Evolutionary conservation across 2,797 vertebrate species (phyloP).

Genomic region (Sebastes itinus): DNA sequence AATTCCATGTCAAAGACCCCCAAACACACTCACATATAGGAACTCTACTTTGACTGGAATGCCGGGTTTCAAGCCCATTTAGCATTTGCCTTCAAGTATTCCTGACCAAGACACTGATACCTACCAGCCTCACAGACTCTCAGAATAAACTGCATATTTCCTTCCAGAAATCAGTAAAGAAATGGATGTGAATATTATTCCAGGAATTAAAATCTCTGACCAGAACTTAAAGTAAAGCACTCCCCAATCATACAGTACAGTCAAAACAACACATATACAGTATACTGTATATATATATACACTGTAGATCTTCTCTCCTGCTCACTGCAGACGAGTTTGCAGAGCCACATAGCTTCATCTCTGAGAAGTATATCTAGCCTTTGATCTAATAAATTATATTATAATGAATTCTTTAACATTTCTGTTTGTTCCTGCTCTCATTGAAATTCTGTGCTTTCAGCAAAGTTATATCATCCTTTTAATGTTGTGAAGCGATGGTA

Average conservation of each 20-base stretch:
- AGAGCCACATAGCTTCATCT: conserved; percentile 14
- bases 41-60: neutral
- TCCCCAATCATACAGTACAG: neutral
- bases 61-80: neutral
- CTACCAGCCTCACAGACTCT: neutral
- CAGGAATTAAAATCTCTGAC: neutral
- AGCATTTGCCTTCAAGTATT: neutral
- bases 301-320: neutral
- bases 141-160: neutral
- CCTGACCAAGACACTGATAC: neutral
- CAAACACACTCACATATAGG: neutral
- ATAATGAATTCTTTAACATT: conserved; percentile 68
- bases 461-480: conserved; percentile 73
- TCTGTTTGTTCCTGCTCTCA: conserved; percentile 61
- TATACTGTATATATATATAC: neutral
- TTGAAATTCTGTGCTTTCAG: conserved; percentile 75
- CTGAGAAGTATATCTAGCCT: conserved; percentile 33
- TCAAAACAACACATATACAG: neutral
- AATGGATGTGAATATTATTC: neutral
- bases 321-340: neutral
- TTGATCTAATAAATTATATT: conserved; percentile 75
- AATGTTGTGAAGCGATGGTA: conserved; percentile 58
- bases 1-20: neutral
- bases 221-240: neutral
- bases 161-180: neutral